phyloP scores from a whole-genome alignment of 2,888 invertebrate species.

The Diarsia mendica region DNA sequence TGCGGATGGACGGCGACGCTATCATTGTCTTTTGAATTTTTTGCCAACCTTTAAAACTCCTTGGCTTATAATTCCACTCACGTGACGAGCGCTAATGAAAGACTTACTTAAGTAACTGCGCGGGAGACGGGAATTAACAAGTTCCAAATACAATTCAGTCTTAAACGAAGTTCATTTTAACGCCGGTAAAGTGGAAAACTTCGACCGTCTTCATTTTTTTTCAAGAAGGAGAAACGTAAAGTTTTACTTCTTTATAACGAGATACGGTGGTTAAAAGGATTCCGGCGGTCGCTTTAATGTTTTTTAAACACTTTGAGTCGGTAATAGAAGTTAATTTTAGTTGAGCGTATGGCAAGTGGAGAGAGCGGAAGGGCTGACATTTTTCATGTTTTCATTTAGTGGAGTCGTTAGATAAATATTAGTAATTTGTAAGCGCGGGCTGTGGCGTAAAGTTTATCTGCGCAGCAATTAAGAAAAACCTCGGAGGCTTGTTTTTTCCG shows the following conservation, averaged over 20 bases:
- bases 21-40: conserved; percentile 82
- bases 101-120: conserved; percentile 87
- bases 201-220: conserved; percentile 80
- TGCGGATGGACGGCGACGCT: conserved; percentile 66
- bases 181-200: conserved; percentile 87
- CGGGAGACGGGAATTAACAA: conserved; percentile 87
- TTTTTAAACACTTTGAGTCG: conserved; percentile 63
- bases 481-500: conserved; percentile 76
- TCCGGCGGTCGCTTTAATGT: conserved; percentile 65
- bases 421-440: conserved; percentile 81
- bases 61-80: conserved; percentile 83
- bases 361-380: conserved; percentile 59
- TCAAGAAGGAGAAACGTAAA: conserved; percentile 77
- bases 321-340: conserved; percentile 70
- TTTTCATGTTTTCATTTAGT: conserved; percentile 81
- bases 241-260: conserved; percentile 82
- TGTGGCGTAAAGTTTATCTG: conserved; percentile 82
- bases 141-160: conserved; percentile 88
- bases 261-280: conserved; percentile 77
- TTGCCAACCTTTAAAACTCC: conserved; percentile 77
- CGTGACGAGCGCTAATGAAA: conserved; percentile 89
- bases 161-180: conserved; percentile 87
- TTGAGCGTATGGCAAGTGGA: conserved; percentile 59
- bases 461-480: conserved; percentile 84
- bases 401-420: conserved; percentile 81